Conservation (phyloP, 92 coral and sea anemone genomes). For the Parazoanthus darwini region DNA sequence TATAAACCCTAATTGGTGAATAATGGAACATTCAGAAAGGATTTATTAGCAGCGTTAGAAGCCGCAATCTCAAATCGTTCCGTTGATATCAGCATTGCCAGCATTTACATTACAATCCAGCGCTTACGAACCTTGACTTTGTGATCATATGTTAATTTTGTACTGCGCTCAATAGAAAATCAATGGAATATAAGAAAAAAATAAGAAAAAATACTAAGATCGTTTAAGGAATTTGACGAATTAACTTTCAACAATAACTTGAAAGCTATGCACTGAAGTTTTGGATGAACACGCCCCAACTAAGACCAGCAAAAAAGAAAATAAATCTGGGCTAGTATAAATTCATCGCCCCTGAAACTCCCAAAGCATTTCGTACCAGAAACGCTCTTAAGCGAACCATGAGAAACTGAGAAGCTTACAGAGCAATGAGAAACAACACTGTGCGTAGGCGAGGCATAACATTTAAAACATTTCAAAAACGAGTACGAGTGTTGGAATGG, state of each 20-base stretch:
- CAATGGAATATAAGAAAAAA: background rate
- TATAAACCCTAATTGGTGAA: too few relatives aligned
- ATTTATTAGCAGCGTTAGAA: background rate
- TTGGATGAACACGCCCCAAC: constrained; percentile 36
- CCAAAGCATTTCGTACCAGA: constrained; percentile 24
- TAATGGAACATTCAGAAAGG: background rate
- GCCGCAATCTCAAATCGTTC: constrained; percentile 32
- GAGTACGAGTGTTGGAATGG: too few relatives aligned
- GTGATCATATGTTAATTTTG: constrained; percentile 47
- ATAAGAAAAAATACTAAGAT: background rate
- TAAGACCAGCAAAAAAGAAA: constrained; percentile 21
- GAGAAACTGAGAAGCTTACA: constrained; percentile 34
- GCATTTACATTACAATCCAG: constrained; percentile 36
- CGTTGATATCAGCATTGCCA: constrained; percentile 49
- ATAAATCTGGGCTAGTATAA: constrained; percentile 17
- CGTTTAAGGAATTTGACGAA: constrained; percentile 32
- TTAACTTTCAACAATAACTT: constrained; percentile 17
- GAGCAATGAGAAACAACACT: constrained; percentile 26
- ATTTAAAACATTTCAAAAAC: too few relatives aligned
- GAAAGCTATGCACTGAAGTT: constrained; percentile 7
- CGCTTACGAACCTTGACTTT: constrained; percentile 37
- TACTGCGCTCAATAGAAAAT: constrained; percentile 32
- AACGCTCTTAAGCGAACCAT: constrained; percentile 41
- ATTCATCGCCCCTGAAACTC: constrained; percentile 41
- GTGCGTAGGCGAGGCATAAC: constrained; percentile 25